A percentile compares a stretch with the other conserved stretches of the same genome.
Conservation (phyloP, 2,113 vertebrate species). For the zebrafish (Danio rerio) region DNA sequence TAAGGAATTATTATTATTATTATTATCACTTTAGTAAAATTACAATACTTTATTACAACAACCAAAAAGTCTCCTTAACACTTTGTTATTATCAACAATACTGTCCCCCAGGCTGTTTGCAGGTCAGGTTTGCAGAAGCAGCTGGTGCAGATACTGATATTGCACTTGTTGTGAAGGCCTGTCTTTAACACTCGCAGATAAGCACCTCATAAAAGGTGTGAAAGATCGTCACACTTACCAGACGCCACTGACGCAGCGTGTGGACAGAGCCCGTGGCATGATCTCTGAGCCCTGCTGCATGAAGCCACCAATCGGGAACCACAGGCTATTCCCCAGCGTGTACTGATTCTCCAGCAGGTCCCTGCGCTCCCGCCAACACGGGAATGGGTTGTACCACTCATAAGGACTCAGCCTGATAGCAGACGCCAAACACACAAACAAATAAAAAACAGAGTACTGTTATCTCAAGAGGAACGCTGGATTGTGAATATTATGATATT, state of each 20-base stretch:
- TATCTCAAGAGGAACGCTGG: neutral
- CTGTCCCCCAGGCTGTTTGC: neutral
- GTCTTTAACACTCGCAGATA: neutral
- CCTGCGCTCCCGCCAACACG: slow-evolving; percentile 81
- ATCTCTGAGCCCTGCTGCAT: slow-evolving; percentile 94
- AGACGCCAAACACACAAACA: neutral
- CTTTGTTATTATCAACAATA: neutral
- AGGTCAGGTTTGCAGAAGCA: neutral
- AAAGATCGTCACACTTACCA: slow-evolving; percentile 76
- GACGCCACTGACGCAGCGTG: slow-evolving; percentile 91
- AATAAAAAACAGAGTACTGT: neutral
- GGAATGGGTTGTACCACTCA: slow-evolving; percentile 91
- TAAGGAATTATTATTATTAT: no score
- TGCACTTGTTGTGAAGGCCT: neutral
- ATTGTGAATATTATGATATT: neutral
- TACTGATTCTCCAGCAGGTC: slow-evolving; percentile 91
- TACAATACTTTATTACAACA: no score
- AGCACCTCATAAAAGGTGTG: neutral
- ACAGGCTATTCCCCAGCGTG: slow-evolving; percentile 90
- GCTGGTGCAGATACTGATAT: neutral
- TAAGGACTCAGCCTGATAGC: slow-evolving; percentile 86
- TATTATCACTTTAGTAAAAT: no score
- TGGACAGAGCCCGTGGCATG: slow-evolving; percentile 88
- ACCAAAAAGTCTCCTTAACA: no score
- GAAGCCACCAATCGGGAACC: slow-evolving; percentile 91